Evolutionary conservation across 2,888 invertebrate genomes (phyloP), one percentile per base, ranked within the genome.

Genomic region (Drosophila diplacantha): DNA sequence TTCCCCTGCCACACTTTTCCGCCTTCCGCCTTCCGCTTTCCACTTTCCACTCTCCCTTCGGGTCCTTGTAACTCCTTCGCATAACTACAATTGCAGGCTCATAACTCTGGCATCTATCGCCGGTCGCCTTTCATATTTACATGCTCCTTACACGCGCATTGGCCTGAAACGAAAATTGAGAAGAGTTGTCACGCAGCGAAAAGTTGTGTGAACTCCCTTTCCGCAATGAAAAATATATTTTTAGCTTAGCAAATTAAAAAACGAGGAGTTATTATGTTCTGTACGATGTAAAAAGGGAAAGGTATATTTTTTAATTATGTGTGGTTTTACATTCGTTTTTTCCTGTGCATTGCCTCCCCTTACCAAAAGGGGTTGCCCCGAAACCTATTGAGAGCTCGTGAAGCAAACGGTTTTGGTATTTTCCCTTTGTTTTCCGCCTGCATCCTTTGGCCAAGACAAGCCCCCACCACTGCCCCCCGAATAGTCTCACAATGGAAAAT

Each of bases 81-180:
- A 22, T 49, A 65, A 49, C 50, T 71, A 68, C 60, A 72, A 77
- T 77, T 77, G 74, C 67, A 74, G 71, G 69, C 74, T 76, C 74
- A 77, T 79, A 77, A 79, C 80, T 79, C 69, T 66, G 69, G 67
- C 77, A 76, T 79, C 80, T 51, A 67, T 75, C 62, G 79, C 56
- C 69, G 59, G 53, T 57, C 29, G 46, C 68, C 70, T 69, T 72
- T 76, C 74, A 71, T 79, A 77, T 77, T 75, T 78, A 78, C 81
- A 80, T 78, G 81, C 81, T 80, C 68, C 78, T 78, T 78, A 78
- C 73, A 80, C 75, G 81, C 78, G 78, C 78, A 78, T 72, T 77
- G 78, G 73, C 72, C 73, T 75, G 78, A 75, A 78, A 77, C 78
- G 75, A 78, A 77, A 80, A 79, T 76, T 69, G 77, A 77, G 80